Conservation (phyloP, 2,797 vertebrate species). For the Prunella strophiata region DNA sequence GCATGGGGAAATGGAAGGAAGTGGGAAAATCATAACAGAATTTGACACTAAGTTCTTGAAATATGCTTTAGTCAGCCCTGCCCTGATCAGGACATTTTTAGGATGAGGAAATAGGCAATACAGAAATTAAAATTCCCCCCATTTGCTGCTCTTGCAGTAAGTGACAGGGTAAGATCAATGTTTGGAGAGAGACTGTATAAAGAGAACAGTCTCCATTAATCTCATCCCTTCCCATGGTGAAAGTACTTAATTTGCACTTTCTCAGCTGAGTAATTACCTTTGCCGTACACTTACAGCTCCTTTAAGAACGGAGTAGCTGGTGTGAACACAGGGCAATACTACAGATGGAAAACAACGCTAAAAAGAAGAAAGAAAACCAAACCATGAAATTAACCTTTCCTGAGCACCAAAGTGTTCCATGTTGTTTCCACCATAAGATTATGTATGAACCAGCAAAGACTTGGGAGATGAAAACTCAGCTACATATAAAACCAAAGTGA, state of each 20-base stretch:
- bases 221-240: not conserved
- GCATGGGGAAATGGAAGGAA: not conserved
- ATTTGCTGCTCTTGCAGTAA: slow-evolving; percentile 15
- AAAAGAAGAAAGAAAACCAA: not conserved
- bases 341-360: not conserved
- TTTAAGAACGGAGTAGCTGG: not conserved
- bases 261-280: slow-evolving; percentile 13
- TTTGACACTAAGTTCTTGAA: not conserved
- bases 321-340: not conserved
- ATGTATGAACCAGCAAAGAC: not conserved
- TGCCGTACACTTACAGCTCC: not conserved
- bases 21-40: not conserved
- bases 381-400: not conserved
- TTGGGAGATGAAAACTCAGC: not conserved
- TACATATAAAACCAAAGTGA: not conserved
- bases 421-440: not conserved
- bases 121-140: not conserved
- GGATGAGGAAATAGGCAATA: not conserved
- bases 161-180: slow-evolving; percentile 15
- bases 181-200: slow-evolving; percentile 1
- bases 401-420: not conserved
- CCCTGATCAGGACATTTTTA: not conserved
- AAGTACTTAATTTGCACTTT: slow-evolving; percentile 39
- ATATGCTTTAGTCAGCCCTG: not conserved
- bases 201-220: not conserved